Base-by-base conservation (phyloP, 2,113 vertebrate genomes). In the Pundamilia nyererei region DNA sequence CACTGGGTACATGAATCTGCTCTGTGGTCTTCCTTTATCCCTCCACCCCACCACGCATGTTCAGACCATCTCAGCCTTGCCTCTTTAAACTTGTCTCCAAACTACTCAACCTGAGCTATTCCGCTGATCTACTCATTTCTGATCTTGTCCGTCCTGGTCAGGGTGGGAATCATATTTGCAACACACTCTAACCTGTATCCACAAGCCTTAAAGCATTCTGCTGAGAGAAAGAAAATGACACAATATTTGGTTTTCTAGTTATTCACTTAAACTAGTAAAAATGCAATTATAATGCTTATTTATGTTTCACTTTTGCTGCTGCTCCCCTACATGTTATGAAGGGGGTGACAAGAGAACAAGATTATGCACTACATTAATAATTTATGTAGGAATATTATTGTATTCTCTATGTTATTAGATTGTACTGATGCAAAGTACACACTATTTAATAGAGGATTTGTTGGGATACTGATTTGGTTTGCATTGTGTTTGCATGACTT, bases 381-480 rank as follows among this genome's bases (percentile, higher is more conserved):
- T 93, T 82, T 55, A 90, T 89, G 79, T 81, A 42, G 54, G 21
- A 45, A 72, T 81, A 45, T 80, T 85, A 85, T 84, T 91, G 85
- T 90, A 24, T 87, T 90, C 47, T 83, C 79, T 60, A 19, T 84
- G 79, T 93, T 92, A 89, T 95, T 87, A 90, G 79, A 89, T 90
- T 70, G 83, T 70, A 75, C 81, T 80, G 62, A 56, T 33, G 38
- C 81, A 87, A 58, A 79, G 75, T 85, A 90, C 77, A 92, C 87
- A 87, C 81, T 84, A 91, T 90, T 90, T 94, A 86, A 94, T 68
- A 55, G 68, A 87, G 88, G 85, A 90, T 94, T 91, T 93, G 89
- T 84, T 45, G 79, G 81, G 79, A 86, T 68, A 81, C 80, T 65
- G 84, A 90, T 91, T 91, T 88, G 60, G 81, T 91, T 92, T 89